Conservation (phyloP, 2,888 invertebrate genomes). For the Loripinus fragilis region DNA sequence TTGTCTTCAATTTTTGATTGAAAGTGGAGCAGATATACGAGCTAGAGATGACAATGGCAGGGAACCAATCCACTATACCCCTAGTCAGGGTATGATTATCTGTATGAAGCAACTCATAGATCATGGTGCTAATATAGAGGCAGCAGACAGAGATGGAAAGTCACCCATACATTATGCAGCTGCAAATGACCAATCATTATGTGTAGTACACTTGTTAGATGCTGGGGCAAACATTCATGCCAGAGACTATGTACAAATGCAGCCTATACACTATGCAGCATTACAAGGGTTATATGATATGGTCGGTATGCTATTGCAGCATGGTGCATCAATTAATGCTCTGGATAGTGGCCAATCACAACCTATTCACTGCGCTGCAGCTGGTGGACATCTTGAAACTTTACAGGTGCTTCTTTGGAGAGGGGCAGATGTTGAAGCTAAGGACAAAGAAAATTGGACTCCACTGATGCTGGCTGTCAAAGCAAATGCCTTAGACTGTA, state of each 20-base stretch:
- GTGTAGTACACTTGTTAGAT: background rate
- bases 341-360: background rate
- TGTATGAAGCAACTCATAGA: background rate
- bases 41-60: background rate
- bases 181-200: background rate
- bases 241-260: background rate
- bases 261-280: constrained; percentile 7
- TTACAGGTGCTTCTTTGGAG: background rate
- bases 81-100: background rate
- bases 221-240: background rate
- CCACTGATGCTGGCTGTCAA: constrained; percentile 8
- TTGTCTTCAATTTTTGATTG: background rate
- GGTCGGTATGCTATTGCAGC: background rate
- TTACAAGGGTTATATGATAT: background rate
- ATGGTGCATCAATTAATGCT: background rate
- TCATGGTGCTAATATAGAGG: background rate
- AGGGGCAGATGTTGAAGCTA: background rate
- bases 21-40: background rate
- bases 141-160: background rate
- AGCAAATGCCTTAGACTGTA: background rate
- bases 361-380: background rate
- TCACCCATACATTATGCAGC: constrained; percentile 2
- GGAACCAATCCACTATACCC: background rate
- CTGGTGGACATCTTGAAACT: background rate
- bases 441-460: background rate